A percentile compares a stretch with the other conserved stretches of the same genome.
These are phyloP conservation scores for Danio aesculapii DNA, from an alignment of 2,797 vertebrate species.

Conservation along the genomic window DNA sequence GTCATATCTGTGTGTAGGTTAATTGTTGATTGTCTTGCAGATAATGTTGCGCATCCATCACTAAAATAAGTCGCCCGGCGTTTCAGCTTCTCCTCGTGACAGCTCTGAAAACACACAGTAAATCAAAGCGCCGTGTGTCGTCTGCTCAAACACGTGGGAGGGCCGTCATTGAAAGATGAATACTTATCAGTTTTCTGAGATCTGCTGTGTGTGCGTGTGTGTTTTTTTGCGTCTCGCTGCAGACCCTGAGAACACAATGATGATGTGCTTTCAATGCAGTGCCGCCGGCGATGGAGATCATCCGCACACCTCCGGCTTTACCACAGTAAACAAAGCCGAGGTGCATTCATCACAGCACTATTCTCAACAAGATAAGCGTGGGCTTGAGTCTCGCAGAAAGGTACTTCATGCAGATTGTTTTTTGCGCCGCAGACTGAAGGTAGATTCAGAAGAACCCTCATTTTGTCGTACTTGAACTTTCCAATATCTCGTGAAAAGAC, in stretches of 20 bases:
- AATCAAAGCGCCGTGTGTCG: slow-evolving; percentile 56
- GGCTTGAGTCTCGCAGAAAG: not conserved
- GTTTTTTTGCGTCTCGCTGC: not conserved
- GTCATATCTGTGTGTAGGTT: slow-evolving; percentile 6
- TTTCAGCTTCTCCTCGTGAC: not conserved
- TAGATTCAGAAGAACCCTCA: not conserved
- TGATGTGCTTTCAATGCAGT: not conserved
- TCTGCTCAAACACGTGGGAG: not conserved
- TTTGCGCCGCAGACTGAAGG: not conserved
- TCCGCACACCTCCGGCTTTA: slow-evolving; percentile 23
- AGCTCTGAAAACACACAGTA: slow-evolving; percentile 50
- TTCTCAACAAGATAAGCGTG: slow-evolving; percentile 19
- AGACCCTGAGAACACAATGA: slow-evolving; percentile 31
- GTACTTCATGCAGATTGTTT: slow-evolving; percentile 16
- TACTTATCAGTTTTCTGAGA: slow-evolving; percentile 10
- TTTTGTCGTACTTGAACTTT: not conserved
- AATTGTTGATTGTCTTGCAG: slow-evolving; percentile 31
- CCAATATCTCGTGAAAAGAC: not conserved
- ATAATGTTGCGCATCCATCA: slow-evolving; percentile 33
- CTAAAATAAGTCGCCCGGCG: not conserved
- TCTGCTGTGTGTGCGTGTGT: not conserved
- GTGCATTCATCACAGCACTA: slow-evolving; percentile 2
- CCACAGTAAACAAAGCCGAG: slow-evolving; percentile 9
- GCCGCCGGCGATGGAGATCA: slow-evolving; percentile 22
- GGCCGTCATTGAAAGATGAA: not conserved